Conservation (phyloP, 1,140 invertebrate species). For the Nomia melanderi region DNA sequence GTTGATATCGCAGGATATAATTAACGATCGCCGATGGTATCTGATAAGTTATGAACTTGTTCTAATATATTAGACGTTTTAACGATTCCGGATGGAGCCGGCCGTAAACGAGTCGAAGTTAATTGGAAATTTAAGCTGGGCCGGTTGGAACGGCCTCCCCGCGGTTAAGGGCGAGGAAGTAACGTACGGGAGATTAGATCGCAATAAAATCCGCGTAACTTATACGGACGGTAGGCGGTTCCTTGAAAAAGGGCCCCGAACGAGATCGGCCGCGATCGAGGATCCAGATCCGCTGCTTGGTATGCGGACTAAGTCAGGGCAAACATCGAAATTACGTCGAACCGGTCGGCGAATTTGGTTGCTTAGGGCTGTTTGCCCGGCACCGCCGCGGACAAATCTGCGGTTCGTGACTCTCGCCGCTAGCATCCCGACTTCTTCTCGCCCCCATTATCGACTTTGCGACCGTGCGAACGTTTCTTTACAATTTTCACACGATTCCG, state of each 20-base stretch:
- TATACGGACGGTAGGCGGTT: neutral
- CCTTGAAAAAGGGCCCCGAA: neutral
- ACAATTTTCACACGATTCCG: neutral
- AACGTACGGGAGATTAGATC: constrained; percentile 1
- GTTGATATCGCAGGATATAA: no score
- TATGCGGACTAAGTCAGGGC: constrained; percentile 55
- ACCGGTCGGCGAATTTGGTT: constrained; percentile 45
- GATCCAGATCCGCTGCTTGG: constrained; percentile 52
- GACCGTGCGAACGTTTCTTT: constrained; percentile 7
- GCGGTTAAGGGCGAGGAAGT: neutral
- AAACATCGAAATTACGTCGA: constrained; percentile 61
- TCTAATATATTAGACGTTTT: neutral
- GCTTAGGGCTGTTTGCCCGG: constrained; percentile 48
- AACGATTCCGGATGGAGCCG: neutral
- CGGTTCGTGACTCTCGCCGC: neutral
- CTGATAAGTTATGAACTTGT: neutral
- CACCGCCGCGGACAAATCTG: constrained; percentile 47
- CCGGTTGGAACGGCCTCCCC: neutral
- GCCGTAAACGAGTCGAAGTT: neutral
- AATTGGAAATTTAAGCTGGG: neutral
- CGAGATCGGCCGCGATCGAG: constrained; percentile 17
- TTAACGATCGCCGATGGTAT: neutral
- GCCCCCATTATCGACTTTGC: neutral
- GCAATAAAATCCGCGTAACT: constrained; percentile 5
- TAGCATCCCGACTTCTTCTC: neutral